Base-by-base conservation (phyloP, 1,140 invertebrate genomes). In the Drosophila hydei region DNA sequence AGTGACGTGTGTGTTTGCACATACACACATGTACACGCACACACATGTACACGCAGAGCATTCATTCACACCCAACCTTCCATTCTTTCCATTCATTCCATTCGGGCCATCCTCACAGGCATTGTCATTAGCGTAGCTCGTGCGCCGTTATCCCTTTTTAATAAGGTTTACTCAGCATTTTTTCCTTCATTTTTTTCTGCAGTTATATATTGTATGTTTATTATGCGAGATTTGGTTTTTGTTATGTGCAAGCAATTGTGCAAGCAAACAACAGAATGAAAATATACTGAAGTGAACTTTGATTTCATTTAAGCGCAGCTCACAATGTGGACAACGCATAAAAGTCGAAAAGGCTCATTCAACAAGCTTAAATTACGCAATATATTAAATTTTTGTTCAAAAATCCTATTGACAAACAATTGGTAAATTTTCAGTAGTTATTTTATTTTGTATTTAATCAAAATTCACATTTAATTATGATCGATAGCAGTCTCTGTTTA, bases 151-250 rank as follows among this genome's bases (percentile, higher is more conserved):
- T 87, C 83, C 83, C 83, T 87, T 87, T 87, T 87, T 87, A 87
- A 87, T 87, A 87, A 87, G 83, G 83, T 87, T 87, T 87, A 88
- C 83, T 87, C 83, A 87, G 83, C 83, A 87, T 79, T 88, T 83
- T 77, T 69, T 55, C 70, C 63, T 45, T 54, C 58, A 47, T 78
- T 73, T 55, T 50, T 62, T 63, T 71, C 38, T 68, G 60, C 65
- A 62, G 61, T 42, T 42, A 56, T 73, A 67, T 83, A 67, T 80
- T 80, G 79, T 75, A 51, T 84, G 55, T 71, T 81, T 88, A 78
- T 88, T 87, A 80, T 85, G 77, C 65, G 61, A 87, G 81, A 80
- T 85, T 85, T 84, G 69, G 51, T 68, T 67, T 75, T 68, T 72
- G 61, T 75, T 75, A 55, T 75, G 61, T 56, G 75, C 68, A 70